Evolutionary conservation across 2,888 invertebrate genomes (phyloP).

Genomic region (Eupeodes latifasciatus): DNA sequence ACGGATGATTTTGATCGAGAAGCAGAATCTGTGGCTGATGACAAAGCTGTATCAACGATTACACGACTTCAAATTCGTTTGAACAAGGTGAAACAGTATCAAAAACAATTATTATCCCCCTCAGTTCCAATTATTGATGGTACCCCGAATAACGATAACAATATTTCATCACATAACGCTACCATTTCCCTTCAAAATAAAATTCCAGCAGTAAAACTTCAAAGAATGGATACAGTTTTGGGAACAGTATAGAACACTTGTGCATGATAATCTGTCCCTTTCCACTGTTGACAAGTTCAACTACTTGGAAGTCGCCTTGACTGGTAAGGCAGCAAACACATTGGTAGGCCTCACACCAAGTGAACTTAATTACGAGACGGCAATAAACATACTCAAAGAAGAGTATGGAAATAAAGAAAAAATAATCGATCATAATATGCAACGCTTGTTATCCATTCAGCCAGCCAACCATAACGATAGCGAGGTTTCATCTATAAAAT

Average conservation of each 20-base stretch:
- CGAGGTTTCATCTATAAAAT: no score
- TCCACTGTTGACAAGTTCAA: slow-evolving; percentile 38
- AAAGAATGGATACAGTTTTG: slow-evolving; percentile 57
- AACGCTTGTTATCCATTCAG: slow-evolving; percentile 41
- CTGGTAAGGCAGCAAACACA: slow-evolving; percentile 27
- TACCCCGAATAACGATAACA: neutral
- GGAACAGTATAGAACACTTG: slow-evolving; percentile 37
- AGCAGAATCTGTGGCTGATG: no score
- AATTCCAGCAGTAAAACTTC: slow-evolving; percentile 28
- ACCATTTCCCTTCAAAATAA: slow-evolving; percentile 19
- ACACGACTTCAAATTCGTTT: no score
- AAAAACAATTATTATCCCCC: slow-evolving; percentile 1
- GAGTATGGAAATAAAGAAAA: no score
- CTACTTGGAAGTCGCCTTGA: slow-evolving; percentile 21
- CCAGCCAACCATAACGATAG: neutral
- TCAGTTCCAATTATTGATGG: slow-evolving; percentile 18
- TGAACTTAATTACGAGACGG: no score
- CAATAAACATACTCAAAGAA: no score
- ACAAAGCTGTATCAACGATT: no score
- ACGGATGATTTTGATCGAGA: no score
- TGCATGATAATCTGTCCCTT: slow-evolving; percentile 44
- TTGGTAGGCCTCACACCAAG: neutral
- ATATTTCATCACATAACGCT: slow-evolving; percentile 25
- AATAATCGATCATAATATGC: slow-evolving; percentile 41
- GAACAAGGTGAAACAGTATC: no score